Conservation (phyloP, 2,113 vertebrate genomes). For the Halichoerus grypus region DNA sequence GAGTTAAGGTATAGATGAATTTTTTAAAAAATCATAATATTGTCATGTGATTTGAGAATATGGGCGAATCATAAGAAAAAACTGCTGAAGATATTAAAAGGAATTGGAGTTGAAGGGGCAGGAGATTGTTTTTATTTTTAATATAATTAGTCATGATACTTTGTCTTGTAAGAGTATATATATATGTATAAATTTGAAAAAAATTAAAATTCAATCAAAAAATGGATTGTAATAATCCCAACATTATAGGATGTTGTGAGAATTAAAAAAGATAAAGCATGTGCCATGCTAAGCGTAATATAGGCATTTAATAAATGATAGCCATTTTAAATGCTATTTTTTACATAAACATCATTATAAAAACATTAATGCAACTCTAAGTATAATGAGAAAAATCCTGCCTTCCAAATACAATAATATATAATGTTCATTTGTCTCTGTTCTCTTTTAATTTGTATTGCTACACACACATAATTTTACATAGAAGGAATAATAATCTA, state of each 20-base stretch:
- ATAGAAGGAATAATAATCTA: neutral
- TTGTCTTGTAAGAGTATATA: conserved; percentile 40
- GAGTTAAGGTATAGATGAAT: neutral
- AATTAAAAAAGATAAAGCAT: conserved; percentile 51
- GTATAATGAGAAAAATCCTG: conserved; percentile 62
- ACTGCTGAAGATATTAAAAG: neutral
- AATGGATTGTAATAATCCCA: neutral
- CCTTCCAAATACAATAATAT: conserved; percentile 40
- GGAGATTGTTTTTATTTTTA: conserved; percentile 1
- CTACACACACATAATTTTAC: neutral
- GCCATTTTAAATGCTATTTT: conserved; percentile 56
- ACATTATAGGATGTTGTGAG: neutral
- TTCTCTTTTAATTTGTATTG: conserved; percentile 34
- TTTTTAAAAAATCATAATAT: neutral
- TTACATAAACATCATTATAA: conserved; percentile 63
- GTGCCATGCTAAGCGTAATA: neutral
- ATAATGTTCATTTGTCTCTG: conserved; percentile 66
- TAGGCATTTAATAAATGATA: conserved; percentile 61
- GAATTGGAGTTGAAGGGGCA: neutral
- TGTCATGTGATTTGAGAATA: neutral
- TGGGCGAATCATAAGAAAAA: neutral
- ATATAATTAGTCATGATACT: neutral
- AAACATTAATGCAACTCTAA: conserved; percentile 71
- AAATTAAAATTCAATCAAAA: conserved; percentile 66
- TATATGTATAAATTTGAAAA: conserved; percentile 10